phyloP scores from a whole-genome alignment of 2,888 invertebrate genomes.

The Vandiemenella viatica region DNA sequence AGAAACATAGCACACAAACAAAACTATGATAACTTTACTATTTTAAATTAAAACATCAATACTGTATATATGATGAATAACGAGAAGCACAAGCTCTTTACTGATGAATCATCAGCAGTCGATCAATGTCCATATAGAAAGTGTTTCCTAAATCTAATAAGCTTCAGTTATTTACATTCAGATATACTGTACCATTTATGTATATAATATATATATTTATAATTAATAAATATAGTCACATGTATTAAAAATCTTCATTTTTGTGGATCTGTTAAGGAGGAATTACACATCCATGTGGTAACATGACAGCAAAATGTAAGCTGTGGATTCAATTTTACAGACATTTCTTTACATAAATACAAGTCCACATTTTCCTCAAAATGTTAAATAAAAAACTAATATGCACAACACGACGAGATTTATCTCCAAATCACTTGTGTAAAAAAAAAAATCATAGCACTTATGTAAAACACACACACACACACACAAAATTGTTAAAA shows the following conservation, averaged over 20 bases:
- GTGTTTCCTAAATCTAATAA: neutral
- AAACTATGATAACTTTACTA: neutral
- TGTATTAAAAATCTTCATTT: slow-evolving; percentile 9
- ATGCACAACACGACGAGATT: slow-evolving; percentile 15
- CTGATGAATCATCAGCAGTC: neutral
- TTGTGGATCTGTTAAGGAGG: neutral
- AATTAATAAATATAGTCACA: slow-evolving; percentile 16
- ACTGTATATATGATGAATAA: neutral
- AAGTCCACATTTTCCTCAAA: slow-evolving; percentile 1
- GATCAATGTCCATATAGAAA: neutral
- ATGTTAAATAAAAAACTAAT: slow-evolving; percentile 6
- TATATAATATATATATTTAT: slow-evolving; percentile 9
- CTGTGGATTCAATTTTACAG: slow-evolving; percentile 2
- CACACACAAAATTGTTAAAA: too few relatives aligned
- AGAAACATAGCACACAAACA: neutral
- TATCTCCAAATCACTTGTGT: neutral
- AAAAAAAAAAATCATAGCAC: slow-evolving; percentile 3
- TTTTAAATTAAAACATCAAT: neutral
- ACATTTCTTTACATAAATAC: slow-evolving; percentile 4
- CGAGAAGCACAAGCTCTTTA: neutral
- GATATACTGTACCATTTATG: slow-evolving; percentile 13
- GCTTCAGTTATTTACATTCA: slow-evolving; percentile 13
- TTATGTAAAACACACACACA: too few relatives aligned
- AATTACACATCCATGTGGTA: neutral
- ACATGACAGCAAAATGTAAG: neutral